Evolutionary conservation across 2,797 vertebrate genomes (phyloP).

Genomic region (Eleutherodactylus coqui): DNA sequence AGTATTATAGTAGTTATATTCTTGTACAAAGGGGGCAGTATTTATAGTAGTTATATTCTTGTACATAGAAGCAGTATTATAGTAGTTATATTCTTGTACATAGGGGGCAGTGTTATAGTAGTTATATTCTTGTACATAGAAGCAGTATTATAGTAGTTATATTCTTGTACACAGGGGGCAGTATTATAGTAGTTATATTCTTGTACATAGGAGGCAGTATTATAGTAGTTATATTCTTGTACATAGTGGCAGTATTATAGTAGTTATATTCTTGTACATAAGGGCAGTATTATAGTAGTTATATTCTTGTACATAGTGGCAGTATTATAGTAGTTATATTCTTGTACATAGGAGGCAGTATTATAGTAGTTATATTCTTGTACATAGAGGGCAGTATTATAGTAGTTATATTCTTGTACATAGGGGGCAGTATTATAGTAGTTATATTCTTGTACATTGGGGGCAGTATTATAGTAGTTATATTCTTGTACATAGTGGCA

Average conservation of each 20-base stretch:
- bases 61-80: background rate
- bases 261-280: conserved; percentile 14
- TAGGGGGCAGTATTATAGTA: conserved; percentile 3
- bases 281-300: conserved; percentile 11
- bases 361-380: conserved; percentile 8
- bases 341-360: conserved; percentile 1
- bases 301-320: conserved; percentile 4
- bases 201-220: too few species aligned
- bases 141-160: conserved; percentile 5
- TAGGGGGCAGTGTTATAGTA: conserved; percentile 6
- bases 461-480: too few species aligned
- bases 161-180: background rate
- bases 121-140: background rate
- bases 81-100: conserved; percentile 5
- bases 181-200: too few species aligned
- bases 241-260: conserved; percentile 22
- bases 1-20: conserved; percentile 13
- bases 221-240: too few species aligned
- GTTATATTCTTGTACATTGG: conserved; percentile 5
- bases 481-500: too few species aligned
- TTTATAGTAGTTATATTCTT: conserved; percentile 19
- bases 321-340: conserved; percentile 19
- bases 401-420: conserved; percentile 7
- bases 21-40: background rate
- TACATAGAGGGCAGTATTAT: background rate